Evolutionary conservation across 2,888 invertebrate genomes (phyloP).

Genomic region (Antheraea yamamai): DNA sequence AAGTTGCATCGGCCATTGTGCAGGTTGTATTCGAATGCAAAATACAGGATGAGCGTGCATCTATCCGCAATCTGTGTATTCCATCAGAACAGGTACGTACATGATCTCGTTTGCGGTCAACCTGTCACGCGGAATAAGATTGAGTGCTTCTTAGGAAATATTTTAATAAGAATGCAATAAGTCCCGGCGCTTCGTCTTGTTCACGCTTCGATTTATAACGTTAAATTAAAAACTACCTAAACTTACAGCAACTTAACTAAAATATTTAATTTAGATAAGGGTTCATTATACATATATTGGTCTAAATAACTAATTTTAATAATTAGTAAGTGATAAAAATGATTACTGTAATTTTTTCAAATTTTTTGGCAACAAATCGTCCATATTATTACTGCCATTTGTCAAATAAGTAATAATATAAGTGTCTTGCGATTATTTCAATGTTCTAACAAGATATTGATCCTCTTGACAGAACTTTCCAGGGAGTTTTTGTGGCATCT

Average conservation of each 20-base stretch:
- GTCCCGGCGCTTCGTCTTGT: neutral
- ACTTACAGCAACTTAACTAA: neutral
- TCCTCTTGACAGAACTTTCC: too few relatives aligned
- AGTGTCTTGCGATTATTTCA: too few relatives aligned
- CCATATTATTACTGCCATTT: too few relatives aligned
- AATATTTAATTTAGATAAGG: too few relatives aligned
- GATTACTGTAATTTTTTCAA: too few relatives aligned
- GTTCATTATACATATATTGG: too few relatives aligned
- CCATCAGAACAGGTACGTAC: constrained; percentile 28
- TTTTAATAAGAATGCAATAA: constrained; percentile 38
- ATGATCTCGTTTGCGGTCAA: constrained; percentile 20
- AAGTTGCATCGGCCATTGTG: constrained; percentile 1
- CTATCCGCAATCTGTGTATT: constrained; percentile 31
- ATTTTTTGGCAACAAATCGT: too few relatives aligned
- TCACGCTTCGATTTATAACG: neutral
- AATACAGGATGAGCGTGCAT: constrained; percentile 36
- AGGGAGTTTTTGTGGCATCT: too few relatives aligned
- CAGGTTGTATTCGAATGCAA: constrained; percentile 22
- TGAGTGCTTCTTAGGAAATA: constrained; percentile 33
- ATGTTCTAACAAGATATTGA: too few relatives aligned
- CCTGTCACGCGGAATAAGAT: constrained; percentile 52
- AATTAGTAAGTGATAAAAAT: too few relatives aligned
- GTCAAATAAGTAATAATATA: too few relatives aligned
- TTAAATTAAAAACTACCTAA: neutral
- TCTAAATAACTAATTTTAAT: too few relatives aligned